These are phyloP conservation scores for Umimayanthus chanpuru DNA, from an alignment of 92 coral and sea anemone species.

Conservation along the genomic window DNA sequence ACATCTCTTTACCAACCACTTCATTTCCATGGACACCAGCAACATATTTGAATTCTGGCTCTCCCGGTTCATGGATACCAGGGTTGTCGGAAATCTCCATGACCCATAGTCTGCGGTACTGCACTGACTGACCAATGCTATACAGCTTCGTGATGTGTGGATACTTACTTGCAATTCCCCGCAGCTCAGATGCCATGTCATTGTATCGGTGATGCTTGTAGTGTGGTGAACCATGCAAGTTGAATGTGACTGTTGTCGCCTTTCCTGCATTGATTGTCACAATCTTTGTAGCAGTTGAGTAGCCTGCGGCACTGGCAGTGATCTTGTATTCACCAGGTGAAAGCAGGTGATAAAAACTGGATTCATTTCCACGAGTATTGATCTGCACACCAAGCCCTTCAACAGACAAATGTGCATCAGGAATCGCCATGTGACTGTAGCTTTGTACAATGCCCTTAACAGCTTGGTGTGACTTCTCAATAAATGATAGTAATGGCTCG, in stretches of 20 bases:
- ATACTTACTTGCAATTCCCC: slow-evolving; percentile 63
- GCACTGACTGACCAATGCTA: slow-evolving; percentile 85
- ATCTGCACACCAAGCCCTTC: slow-evolving; percentile 54
- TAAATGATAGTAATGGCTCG: slow-evolving; percentile 73
- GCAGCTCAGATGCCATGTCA: slow-evolving; percentile 65
- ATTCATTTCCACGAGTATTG: slow-evolving; percentile 59
- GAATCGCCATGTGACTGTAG: slow-evolving; percentile 62
- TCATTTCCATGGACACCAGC: slow-evolving; percentile 98
- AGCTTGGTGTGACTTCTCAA: slow-evolving; percentile 79
- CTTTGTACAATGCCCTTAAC: slow-evolving; percentile 75
- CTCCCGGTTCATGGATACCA: slow-evolving; percentile 92
- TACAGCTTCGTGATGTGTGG: slow-evolving; percentile 77
- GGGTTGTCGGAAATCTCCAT: slow-evolving; percentile 95
- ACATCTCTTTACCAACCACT: slow-evolving; percentile 92
- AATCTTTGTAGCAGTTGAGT: slow-evolving; percentile 76
- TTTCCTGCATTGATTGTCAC: slow-evolving; percentile 65
- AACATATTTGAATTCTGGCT: slow-evolving; percentile 94
- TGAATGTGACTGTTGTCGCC: slow-evolving; percentile 65
- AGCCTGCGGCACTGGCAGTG: slow-evolving; percentile 81
- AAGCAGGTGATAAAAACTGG: slow-evolving; percentile 77
- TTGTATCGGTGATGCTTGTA: slow-evolving; percentile 74
- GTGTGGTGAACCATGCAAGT: slow-evolving; percentile 68
- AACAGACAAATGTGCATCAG: slow-evolving; percentile 64
- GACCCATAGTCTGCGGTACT: slow-evolving; percentile 79
- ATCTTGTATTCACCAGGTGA: slow-evolving; percentile 86